A percentile compares a stretch with the other conserved stretches of the same genome.
phyloP scores from a whole-genome alignment of 2,113 vertebrate species.

The Panthera leo region DNA sequence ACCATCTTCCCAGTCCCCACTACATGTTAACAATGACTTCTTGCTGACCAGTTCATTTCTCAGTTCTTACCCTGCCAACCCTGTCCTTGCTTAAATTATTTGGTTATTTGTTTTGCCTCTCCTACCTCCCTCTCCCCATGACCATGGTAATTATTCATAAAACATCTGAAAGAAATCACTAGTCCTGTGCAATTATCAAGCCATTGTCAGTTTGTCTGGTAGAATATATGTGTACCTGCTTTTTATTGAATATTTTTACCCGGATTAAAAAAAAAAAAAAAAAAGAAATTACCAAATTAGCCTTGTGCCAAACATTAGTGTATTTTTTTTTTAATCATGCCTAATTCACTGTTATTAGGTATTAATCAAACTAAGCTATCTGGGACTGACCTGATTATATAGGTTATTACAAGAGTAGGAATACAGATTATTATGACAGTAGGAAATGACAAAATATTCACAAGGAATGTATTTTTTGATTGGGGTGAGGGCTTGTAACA shows the following conservation, averaged over 20 bases:
- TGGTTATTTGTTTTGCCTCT: background rate
- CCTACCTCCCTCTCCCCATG: background rate
- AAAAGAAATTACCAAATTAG: slow-evolving; percentile 26
- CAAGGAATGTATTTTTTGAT: background rate
- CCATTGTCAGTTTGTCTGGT: background rate
- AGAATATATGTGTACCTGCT: background rate
- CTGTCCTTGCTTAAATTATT: background rate
- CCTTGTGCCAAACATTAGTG: background rate
- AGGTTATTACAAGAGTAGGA: background rate
- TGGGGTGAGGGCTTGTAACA: background rate
- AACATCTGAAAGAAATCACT: background rate
- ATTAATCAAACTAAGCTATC: slow-evolving; percentile 36
- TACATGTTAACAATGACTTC: background rate
- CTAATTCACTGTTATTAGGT: slow-evolving; percentile 52
- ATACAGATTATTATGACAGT: background rate
- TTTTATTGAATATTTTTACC: slow-evolving; percentile 20
- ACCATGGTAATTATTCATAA: background rate
- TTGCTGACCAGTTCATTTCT: background rate
- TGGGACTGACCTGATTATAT: background rate
- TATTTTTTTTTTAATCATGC: background rate
- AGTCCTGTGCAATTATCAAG: background rate
- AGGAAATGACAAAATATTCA: background rate
- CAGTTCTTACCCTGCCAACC: background rate
- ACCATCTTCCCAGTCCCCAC: background rate
- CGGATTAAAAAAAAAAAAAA: background rate